These are phyloP conservation scores for Sesia bembeciformis DNA, from an alignment of 2,888 invertebrate species.

Conservation along the genomic window DNA sequence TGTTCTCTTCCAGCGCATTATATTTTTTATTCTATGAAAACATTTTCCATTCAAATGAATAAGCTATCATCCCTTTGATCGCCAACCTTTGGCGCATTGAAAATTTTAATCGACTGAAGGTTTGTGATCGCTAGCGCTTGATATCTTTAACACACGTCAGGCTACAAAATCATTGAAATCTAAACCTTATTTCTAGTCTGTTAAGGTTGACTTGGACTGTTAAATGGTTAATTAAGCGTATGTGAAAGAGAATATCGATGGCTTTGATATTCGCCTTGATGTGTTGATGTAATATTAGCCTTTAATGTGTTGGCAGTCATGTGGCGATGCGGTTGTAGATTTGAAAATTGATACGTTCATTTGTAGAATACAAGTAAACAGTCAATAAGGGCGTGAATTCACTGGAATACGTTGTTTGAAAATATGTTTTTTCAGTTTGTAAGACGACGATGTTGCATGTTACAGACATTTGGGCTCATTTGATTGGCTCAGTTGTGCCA, in stretches of 20 bases:
- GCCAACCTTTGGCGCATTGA: constrained; percentile 45
- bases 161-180: background rate
- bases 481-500: too few species aligned
- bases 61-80: constrained; percentile 56
- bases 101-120: constrained; percentile 42
- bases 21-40: constrained; percentile 7
- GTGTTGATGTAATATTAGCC: constrained; percentile 7
- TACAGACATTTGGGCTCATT: too few species aligned
- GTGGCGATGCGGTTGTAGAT: too few species aligned
- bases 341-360: too few species aligned
- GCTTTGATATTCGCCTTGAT: constrained; percentile 31
- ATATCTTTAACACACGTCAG: constrained; percentile 11
- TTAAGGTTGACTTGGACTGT: constrained; percentile 13
- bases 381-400: too few species aligned
- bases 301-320: background rate
- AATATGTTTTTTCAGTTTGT: too few species aligned
- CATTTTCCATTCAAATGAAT: constrained; percentile 51
- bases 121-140: constrained; percentile 39
- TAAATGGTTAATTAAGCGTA: constrained; percentile 50
- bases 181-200: too few species aligned
- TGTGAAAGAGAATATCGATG: constrained; percentile 40
- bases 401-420: too few species aligned
- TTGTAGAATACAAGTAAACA: too few species aligned
- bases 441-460: too few species aligned
- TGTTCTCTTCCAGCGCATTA: background rate